Evolutionary conservation across 2,888 invertebrate genomes (phyloP), one percentile per base, ranked within the genome.

Genomic region (Mythimna albipuncta): DNA sequence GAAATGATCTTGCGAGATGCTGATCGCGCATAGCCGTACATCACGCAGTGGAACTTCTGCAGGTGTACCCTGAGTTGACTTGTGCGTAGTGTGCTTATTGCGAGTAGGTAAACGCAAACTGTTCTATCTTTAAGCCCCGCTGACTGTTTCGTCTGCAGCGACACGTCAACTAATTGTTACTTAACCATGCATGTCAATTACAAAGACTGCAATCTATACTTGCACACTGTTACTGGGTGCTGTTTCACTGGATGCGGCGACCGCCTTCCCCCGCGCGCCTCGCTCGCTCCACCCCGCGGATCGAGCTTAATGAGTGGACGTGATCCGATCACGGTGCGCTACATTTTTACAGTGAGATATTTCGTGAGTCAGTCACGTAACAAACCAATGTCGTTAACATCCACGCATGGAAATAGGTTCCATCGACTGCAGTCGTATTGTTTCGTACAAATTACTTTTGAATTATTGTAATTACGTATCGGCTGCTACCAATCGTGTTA

Each of bases 301-400:
- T 54, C 44, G 62, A 72, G 57, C 74, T 74, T 87, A 85, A 85
- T 84, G 85, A 79, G 73, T 57, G 82, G 69, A 87, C 87, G 87
- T 87, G 88, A 84, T 83, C 75, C 69, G 84, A 86, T 85, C 84
- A 83, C 69, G 66, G 64, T 9, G 69, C 64, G 70, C 69, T 72
- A 72, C 64, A 78, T 71, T 71, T 74, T 79, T 73, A 71, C 75
- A 55, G 63, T 68, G 62, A 63, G 64, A 74, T 82, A 69, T 78
- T 78, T 71, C 55, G 80, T 73, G 75, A 79, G 67, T 64, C 13
- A 58, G 71, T 73, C 82, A 82, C 82, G 83, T 83, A 82, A 77
- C 77, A 74, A 77, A 65, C 83, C 77, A 77, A 83, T 77, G 77
- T 82, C 80, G 80, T 82, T 82, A 81, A 68, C 77, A 76, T 65